Conservation (phyloP, 2,888 invertebrate genomes). For the Drosophila maculinotata region DNA sequence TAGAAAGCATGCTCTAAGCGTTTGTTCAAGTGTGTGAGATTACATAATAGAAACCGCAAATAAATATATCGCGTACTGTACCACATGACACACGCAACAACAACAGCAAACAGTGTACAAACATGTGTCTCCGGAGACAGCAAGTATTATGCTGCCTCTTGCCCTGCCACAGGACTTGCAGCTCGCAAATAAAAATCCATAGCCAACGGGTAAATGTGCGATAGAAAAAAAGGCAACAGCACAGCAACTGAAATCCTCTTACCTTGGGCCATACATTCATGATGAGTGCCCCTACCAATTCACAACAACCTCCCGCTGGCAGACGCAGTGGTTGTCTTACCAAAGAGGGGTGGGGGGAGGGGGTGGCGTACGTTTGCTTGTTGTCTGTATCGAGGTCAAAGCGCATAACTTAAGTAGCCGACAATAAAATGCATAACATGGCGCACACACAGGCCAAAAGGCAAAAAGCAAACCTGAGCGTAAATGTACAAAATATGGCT, state of each 20-base stretch:
- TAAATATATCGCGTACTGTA: constrained; percentile 66
- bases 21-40: constrained; percentile 57
- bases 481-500: constrained; percentile 74
- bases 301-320: neutral
- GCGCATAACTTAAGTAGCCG: constrained; percentile 80
- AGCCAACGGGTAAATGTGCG: constrained; percentile 31
- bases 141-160: constrained; percentile 19
- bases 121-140: constrained; percentile 53
- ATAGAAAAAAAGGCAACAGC: constrained; percentile 16
- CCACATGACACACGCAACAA: constrained; percentile 40
- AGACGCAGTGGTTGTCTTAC: constrained; percentile 1
- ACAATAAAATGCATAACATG: constrained; percentile 80
- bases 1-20: constrained; percentile 47
- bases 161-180: constrained; percentile 33
- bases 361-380: constrained; percentile 15
- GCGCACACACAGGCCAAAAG: constrained; percentile 47
- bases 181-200: constrained; percentile 33
- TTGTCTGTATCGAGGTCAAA: constrained; percentile 76
- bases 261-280: constrained; percentile 51
- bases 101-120: constrained; percentile 35
- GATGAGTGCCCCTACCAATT: constrained; percentile 35
- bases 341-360: too few relatives aligned
- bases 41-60: constrained; percentile 70
- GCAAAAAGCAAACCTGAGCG: constrained; percentile 54
- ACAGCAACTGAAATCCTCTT: constrained; percentile 23